A percentile compares a stretch with the other conserved stretches of the same genome.
Evolutionary conservation across 2,888 invertebrate species (phyloP).

Genomic region (Thumatha senex): DNA sequence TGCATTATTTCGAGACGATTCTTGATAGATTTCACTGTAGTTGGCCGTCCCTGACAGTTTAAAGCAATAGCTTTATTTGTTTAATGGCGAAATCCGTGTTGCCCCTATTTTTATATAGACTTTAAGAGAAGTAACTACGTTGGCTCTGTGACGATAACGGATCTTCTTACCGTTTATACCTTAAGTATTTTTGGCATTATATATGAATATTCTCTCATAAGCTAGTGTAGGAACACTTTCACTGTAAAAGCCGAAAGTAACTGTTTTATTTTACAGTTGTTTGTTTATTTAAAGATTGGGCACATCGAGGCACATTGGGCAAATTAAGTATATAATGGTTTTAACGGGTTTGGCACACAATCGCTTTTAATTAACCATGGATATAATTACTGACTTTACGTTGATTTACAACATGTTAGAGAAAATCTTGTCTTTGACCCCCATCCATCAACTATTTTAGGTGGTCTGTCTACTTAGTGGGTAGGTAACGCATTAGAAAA

Average conservation of each 20-base stretch:
- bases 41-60: slow-evolving; percentile 31
- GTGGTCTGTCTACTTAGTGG: too few species aligned
- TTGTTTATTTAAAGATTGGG: background rate
- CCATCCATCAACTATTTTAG: too few species aligned
- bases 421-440: too few species aligned
- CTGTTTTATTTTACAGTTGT: background rate
- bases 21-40: slow-evolving; percentile 48
- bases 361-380: too few species aligned
- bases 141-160: slow-evolving; percentile 15
- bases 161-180: slow-evolving; percentile 10
- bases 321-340: too few species aligned
- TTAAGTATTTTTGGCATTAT: slow-evolving; percentile 1
- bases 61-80: slow-evolving; percentile 38
- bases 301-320: background rate
- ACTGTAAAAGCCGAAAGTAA: slow-evolving; percentile 7
- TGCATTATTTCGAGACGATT: slow-evolving; percentile 71
- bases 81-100: slow-evolving; percentile 30
- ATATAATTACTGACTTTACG: too few species aligned
- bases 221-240: slow-evolving; percentile 13
- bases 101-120: slow-evolving; percentile 12
- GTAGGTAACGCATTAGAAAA: too few species aligned
- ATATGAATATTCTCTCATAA: background rate
- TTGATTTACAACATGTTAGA: too few species aligned
- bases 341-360: too few species aligned
- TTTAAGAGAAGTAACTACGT: slow-evolving; percentile 10